Evolutionary conservation across 2,888 invertebrate genomes (phyloP), one percentile per base, ranked within the genome.

Genomic region (Cheilosia impressa): DNA sequence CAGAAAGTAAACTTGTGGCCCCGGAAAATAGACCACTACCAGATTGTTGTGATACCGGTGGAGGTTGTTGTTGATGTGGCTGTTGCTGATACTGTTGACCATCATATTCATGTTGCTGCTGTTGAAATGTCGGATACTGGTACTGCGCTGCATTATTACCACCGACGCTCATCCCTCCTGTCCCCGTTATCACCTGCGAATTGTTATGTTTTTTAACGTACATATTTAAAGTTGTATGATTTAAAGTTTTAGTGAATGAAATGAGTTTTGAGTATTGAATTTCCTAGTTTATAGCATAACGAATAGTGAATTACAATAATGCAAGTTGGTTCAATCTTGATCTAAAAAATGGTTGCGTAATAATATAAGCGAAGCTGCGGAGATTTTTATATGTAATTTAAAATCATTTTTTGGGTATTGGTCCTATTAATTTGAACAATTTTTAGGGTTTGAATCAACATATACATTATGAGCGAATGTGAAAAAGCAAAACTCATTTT

Each of bases 141-240:
- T 89, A 84, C 92, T 93, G 89, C 47, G 92, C 92, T 50, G 89
- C 90, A 90, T 91, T 90, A 92, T 92, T 93, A 92, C 92, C 92
- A 93, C 89, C 92, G 90, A 90, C 92, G 92, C 90, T 92, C 92
- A 92, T 93, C 93, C 92, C 93, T 92, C 94, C 93, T 93, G 93
- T 94, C 93, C 93, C 93, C 93, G 71, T 87, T 87, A 93, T 94
- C 94, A 93, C 93, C 94, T 94, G 93, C 63, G 87, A 87, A 88
- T 66, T 15, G 2, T 63, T 27, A 66, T 31, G 4, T 55, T 45
- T 22, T 62, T 43, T 38, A 50, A 62, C 6, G 22, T 31, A 17
- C n/a, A 60, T 47, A 50, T 41, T 43, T 34, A 53, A 43, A 52
- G 24, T 24, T 52, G n/a, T 53, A 50, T 41, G 15, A 47, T 41